These are phyloP conservation scores for Lagorchestes hirsutus DNA, from an alignment of 2,797 vertebrate species.

Conservation along the genomic window DNA sequence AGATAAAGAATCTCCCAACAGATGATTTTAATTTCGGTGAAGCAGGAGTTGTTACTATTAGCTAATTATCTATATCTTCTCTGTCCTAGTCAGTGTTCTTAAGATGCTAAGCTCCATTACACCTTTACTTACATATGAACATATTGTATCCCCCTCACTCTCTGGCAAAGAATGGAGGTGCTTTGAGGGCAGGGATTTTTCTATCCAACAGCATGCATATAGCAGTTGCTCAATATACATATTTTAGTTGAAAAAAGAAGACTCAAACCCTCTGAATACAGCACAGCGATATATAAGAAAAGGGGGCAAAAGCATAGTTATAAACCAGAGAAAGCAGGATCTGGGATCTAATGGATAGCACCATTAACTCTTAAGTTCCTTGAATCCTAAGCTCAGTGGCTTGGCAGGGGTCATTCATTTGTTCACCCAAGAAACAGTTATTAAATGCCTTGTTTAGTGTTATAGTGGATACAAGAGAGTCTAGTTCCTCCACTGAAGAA, in stretches of 20 bases:
- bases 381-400: not conserved
- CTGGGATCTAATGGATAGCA: not conserved
- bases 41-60: not conserved
- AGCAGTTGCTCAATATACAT: too few relatives aligned
- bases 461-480: not conserved
- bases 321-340: not conserved
- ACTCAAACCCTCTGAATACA: slow-evolving; percentile 22
- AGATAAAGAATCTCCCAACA: not conserved
- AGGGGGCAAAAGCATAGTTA: not conserved
- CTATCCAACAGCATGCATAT: too few relatives aligned
- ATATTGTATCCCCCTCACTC: not conserved
- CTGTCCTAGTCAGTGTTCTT: not conserved
- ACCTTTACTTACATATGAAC: not conserved
- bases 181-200: not conserved
- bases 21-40: not conserved
- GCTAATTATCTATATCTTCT: not conserved
- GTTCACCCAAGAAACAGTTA: slow-evolving; percentile 16
- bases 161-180: not conserved
- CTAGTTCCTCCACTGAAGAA: slow-evolving; percentile 30
- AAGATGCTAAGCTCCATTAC: not conserved
- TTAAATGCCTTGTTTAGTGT: slow-evolving; percentile 25
- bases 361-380: not conserved
- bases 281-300: not conserved
- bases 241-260: not conserved
- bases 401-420: slow-evolving; percentile 30